Conservation (phyloP, 2,113 vertebrate genomes). For the Rhinolophus ferrumequinum region DNA sequence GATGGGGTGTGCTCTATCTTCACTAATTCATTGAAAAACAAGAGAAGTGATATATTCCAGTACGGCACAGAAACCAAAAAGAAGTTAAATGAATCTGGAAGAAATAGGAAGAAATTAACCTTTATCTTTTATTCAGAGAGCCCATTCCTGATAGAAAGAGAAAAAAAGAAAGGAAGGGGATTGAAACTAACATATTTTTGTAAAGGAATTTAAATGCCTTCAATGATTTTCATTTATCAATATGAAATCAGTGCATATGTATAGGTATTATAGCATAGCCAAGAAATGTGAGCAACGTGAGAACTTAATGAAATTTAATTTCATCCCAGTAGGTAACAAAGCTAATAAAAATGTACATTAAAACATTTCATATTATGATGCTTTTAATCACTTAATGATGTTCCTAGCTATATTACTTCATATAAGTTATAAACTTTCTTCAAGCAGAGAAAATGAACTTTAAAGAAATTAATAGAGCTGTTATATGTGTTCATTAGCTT, state of each 20-base stretch:
- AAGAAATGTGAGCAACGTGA: conserved; percentile 10
- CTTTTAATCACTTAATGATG: conserved; percentile 58
- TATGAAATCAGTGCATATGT: conserved; percentile 4
- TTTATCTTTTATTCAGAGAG: neutral
- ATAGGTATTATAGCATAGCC: neutral
- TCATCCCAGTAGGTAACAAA: conserved; percentile 40
- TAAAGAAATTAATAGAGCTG: conserved; percentile 62
- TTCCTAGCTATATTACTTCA: conserved; percentile 60
- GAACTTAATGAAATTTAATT: conserved; percentile 56
- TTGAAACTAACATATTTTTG: neutral
- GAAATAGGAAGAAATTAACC: neutral
- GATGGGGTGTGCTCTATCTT: neutral
- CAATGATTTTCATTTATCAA: conserved; percentile 5
- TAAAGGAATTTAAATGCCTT: conserved; percentile 39
- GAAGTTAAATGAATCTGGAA: neutral
- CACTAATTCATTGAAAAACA: neutral
- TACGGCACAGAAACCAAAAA: neutral
- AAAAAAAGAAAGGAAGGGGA: neutral
- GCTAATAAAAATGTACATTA: conserved; percentile 65
- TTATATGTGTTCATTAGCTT: conserved; percentile 58
- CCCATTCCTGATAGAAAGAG: neutral
- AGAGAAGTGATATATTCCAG: neutral
- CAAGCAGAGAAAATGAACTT: conserved; percentile 68
- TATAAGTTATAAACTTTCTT: conserved; percentile 58
- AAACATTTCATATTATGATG: conserved; percentile 52